These are phyloP conservation scores for Echiichthys vipera DNA, from an alignment of 2,797 vertebrate genomes.

Conservation along the genomic window DNA sequence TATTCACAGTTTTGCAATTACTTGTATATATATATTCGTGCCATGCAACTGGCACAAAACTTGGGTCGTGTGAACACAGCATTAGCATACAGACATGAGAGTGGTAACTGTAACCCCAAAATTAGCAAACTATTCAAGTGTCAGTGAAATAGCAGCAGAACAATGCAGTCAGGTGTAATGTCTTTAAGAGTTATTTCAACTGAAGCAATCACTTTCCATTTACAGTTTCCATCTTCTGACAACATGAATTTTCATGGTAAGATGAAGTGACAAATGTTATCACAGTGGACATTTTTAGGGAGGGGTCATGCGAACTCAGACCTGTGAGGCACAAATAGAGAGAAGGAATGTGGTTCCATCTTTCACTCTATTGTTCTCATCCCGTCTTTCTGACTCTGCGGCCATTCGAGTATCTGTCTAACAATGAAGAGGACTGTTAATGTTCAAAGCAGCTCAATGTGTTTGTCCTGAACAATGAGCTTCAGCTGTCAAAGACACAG, in stretches of 20 bases:
- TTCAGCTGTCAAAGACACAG: slow-evolving; percentile 46
- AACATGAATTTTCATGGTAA: not conserved
- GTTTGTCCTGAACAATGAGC: slow-evolving; percentile 35
- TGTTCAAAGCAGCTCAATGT: slow-evolving; percentile 49
- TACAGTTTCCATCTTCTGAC: too few species aligned
- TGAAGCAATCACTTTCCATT: too few species aligned
- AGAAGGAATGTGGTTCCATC: slow-evolving; percentile 64
- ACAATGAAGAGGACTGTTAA: slow-evolving; percentile 39
- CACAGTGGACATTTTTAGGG: not conserved
- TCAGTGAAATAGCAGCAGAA: not conserved
- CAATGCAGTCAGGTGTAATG: not conserved
- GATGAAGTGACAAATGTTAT: slow-evolving; percentile 3
- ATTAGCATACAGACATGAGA: not conserved
- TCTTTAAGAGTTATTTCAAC: not conserved
- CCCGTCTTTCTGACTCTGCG: slow-evolving; percentile 29
- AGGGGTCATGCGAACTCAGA: slow-evolving; percentile 57
- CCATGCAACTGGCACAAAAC: too few species aligned
- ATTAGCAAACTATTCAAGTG: not conserved
- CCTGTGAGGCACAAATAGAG: slow-evolving; percentile 62
- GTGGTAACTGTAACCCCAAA: not conserved
- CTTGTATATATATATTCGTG: too few species aligned
- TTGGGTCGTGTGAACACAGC: too few species aligned
- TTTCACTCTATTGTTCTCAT: slow-evolving; percentile 52
- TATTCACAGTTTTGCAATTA: too few species aligned
- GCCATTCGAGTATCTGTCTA: slow-evolving; percentile 29